Conservation (phyloP, 2,113 vertebrate species). For the Glareola pratincola region DNA sequence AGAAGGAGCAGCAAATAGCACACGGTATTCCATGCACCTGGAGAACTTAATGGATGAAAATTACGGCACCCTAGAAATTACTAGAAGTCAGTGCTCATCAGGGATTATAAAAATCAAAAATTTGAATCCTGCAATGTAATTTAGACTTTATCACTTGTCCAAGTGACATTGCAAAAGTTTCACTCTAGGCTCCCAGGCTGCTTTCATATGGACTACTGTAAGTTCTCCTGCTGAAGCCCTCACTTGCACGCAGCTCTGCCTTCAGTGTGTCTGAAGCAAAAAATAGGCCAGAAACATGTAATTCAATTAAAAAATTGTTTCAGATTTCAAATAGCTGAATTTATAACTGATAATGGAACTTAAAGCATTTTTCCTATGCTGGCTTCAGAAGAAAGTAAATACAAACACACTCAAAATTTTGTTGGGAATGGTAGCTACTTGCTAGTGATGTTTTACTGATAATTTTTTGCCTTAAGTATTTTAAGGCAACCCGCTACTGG, state of each 20-base stretch:
- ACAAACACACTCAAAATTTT: not conserved
- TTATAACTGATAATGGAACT: not conserved
- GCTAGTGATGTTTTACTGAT: not conserved
- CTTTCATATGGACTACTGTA: not conserved
- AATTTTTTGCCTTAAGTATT: not conserved
- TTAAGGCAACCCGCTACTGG: not conserved
- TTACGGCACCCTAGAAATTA: not conserved
- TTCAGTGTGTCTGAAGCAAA: not conserved
- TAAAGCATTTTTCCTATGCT: not conserved
- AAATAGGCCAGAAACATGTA: not conserved
- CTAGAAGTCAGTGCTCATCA: not conserved
- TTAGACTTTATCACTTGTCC: not conserved
- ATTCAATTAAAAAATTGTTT: not conserved
- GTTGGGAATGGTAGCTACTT: not conserved
- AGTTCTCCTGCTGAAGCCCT: not conserved
- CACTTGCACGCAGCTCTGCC: not conserved
- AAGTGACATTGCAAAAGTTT: not conserved
- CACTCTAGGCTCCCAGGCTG: not conserved
- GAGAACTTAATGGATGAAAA: not conserved
- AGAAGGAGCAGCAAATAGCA: not conserved
- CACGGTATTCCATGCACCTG: not conserved
- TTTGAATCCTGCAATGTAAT: not conserved
- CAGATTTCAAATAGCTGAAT: not conserved
- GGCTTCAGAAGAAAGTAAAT: not conserved
- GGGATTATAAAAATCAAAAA: not conserved